Evolutionary conservation across 1,140 invertebrate species (phyloP).

Genomic region (Lepeophtheirus salmonis): DNA sequence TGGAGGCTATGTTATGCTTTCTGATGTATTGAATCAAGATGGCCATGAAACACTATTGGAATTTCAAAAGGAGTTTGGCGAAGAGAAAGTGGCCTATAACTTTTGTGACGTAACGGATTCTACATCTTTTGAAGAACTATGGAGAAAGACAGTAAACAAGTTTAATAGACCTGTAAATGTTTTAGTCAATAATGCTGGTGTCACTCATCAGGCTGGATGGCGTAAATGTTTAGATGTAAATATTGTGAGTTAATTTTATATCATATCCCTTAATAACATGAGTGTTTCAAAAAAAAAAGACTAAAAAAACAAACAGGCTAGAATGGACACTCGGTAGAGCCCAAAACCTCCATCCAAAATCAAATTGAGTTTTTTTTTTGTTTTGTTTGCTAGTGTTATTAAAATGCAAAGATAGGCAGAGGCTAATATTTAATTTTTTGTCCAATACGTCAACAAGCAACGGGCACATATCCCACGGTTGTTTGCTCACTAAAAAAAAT

Average conservation of each 20-base stretch:
- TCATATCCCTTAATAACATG: neutral
- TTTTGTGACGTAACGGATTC: neutral
- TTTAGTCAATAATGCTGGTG: constrained; percentile 5
- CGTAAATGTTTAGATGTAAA: constrained; percentile 5
- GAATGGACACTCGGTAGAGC: too few relatives aligned
- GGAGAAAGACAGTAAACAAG: neutral
- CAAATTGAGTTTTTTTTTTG: too few relatives aligned
- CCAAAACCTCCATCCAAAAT: too few relatives aligned
- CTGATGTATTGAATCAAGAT: neutral
- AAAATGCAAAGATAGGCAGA: too few relatives aligned
- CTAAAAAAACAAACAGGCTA: too few relatives aligned
- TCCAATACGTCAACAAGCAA: too few relatives aligned
- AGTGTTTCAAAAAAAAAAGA: too few relatives aligned
- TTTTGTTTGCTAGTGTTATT: too few relatives aligned
- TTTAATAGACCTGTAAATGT: neutral
- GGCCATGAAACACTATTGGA: neutral
- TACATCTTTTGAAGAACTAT: neutral
- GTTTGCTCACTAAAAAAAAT: too few relatives aligned
- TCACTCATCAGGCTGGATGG: neutral
- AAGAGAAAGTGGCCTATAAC: neutral
- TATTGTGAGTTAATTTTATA: neutral
- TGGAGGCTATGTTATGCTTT: neutral
- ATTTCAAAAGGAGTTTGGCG: neutral
- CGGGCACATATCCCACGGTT: too few relatives aligned
- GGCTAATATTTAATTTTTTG: too few relatives aligned